Evolutionary conservation across 2,888 invertebrate species (phyloP).

Genomic region (Apoderus coryli): DNA sequence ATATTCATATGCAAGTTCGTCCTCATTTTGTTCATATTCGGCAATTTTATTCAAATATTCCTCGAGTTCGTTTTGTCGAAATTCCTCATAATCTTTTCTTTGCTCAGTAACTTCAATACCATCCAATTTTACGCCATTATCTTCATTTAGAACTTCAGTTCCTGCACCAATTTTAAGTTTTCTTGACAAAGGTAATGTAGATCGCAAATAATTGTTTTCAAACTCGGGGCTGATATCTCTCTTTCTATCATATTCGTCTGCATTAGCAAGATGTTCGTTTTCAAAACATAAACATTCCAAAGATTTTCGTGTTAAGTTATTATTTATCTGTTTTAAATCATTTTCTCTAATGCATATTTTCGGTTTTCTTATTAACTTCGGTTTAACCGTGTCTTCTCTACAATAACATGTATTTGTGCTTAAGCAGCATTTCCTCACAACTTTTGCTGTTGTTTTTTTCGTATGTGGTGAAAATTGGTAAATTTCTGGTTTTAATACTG

Average conservation of each 20-base stretch:
- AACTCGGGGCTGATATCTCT: no score
- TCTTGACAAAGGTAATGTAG: no score
- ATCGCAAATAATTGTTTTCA: no score
- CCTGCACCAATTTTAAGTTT: no score
- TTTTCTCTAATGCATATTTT: conserved; percentile 14
- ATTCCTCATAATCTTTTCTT: conserved; percentile 16
- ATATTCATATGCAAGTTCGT: background rate
- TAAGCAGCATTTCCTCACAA: conserved; percentile 11
- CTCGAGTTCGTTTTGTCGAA: conserved; percentile 11
- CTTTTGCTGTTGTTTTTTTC: conserved; percentile 13
- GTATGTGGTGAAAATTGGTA: conserved; percentile 9
- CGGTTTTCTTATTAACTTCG: conserved; percentile 15
- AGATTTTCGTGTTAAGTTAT: conserved; percentile 12
- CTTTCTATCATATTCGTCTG: no score
- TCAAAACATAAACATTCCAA: conserved; percentile 14
- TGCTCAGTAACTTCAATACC: conserved; percentile 13
- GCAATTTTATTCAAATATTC: conserved; percentile 12
- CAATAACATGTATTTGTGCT: conserved; percentile 19
- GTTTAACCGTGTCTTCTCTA: conserved; percentile 13
- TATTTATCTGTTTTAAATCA: conserved; percentile 5
- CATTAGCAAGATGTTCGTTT: conserved; percentile 4
- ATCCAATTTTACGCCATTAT: conserved; percentile 1
- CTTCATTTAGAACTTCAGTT: no score
- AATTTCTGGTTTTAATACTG: conserved; percentile 16
- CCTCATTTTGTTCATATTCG: conserved; percentile 8